These are phyloP conservation scores for Anguilla pacifica DNA, from an alignment of 2,797 vertebrate genomes.

Conservation along the genomic window DNA sequence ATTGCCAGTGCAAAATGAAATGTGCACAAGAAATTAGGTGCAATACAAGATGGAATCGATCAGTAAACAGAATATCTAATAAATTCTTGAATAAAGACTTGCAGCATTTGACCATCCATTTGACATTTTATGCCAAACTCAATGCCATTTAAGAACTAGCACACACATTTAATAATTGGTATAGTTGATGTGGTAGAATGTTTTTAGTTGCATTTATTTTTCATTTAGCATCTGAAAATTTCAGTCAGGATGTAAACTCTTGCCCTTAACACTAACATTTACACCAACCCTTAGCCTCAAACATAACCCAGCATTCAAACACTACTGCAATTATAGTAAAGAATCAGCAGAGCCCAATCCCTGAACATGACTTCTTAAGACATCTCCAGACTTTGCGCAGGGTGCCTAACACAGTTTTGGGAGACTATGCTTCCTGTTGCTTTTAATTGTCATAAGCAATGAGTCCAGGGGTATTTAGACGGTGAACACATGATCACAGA, in stretches of 20 bases:
- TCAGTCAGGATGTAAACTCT: background rate
- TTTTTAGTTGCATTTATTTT: background rate
- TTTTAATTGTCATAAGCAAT: conserved; percentile 1
- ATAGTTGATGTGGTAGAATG: background rate
- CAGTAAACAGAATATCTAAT: background rate
- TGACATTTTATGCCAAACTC: background rate
- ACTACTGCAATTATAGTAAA: background rate
- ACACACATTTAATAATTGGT: background rate
- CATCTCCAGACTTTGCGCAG: background rate
- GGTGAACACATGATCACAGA: background rate
- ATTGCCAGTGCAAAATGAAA: background rate
- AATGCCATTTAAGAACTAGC: background rate
- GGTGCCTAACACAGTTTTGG: background rate
- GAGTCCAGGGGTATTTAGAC: background rate
- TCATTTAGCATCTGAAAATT: background rate
- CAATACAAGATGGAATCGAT: background rate
- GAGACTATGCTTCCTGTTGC: background rate
- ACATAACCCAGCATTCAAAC: background rate
- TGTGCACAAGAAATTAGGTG: background rate
- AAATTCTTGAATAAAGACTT: background rate
- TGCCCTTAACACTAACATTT: background rate
- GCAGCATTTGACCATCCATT: background rate
- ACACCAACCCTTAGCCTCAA: background rate
- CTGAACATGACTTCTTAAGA: background rate
- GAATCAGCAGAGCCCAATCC: background rate